Conservation (phyloP, 2,888 invertebrate genomes). For the Thymelicus lineola region DNA sequence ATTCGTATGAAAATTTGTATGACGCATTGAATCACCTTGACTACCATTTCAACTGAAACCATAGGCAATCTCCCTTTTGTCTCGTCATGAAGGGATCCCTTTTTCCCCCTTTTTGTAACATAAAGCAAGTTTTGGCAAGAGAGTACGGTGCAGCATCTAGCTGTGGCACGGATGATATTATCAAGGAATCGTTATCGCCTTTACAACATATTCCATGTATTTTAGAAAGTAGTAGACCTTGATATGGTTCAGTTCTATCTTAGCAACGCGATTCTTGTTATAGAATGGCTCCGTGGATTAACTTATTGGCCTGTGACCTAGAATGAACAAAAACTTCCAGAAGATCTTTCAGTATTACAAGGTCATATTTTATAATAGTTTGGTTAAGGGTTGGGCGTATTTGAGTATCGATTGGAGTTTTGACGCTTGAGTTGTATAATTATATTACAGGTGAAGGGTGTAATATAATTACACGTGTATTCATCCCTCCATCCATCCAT, state of each 20-base stretch:
- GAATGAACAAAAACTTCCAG: not conserved
- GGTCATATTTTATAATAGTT: not conserved
- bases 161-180: not conserved
- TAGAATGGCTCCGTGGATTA: not conserved
- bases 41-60: too few species aligned
- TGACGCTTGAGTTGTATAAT: too few species aligned
- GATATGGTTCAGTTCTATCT: slow-evolving; percentile 19
- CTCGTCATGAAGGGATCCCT: too few species aligned
- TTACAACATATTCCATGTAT: slow-evolving; percentile 23
- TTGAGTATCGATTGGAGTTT: too few species aligned
- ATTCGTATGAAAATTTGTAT: too few species aligned
- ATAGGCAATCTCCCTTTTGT: not conserved
- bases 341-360: not conserved
- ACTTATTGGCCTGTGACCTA: not conserved
- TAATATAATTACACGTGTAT: too few species aligned
- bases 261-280: not conserved
- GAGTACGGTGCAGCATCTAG: too few species aligned
- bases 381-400: not conserved
- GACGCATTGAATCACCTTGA: too few species aligned
- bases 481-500: too few species aligned
- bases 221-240: slow-evolving; percentile 47
- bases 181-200: slow-evolving; percentile 31
- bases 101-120: too few species aligned
- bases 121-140: too few species aligned
- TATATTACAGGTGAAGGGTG: too few species aligned